Conservation (phyloP, 2,888 invertebrate genomes). For the Heliconius cydno region DNA sequence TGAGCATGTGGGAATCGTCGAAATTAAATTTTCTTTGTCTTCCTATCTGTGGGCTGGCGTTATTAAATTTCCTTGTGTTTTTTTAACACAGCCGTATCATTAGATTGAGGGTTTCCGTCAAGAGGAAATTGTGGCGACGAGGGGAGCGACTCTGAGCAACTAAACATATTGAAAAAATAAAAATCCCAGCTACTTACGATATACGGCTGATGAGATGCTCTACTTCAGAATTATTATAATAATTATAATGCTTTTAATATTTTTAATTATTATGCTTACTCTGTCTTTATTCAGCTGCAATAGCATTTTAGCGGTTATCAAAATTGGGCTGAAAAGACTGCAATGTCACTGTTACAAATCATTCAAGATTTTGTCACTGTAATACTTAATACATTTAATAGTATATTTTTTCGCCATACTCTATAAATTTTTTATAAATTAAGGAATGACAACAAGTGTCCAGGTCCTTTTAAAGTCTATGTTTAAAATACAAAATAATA, state of each 20-base stretch:
- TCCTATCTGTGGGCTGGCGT: slow-evolving; percentile 74
- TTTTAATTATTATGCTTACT: background rate
- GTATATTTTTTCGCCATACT: no score
- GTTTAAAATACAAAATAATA: no score
- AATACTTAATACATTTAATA: background rate
- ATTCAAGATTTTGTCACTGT: background rate
- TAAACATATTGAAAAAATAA: slow-evolving; percentile 84
- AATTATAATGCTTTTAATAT: background rate
- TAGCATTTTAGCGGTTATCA: background rate
- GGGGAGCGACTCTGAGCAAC: slow-evolving; percentile 77
- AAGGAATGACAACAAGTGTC: no score
- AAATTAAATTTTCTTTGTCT: slow-evolving; percentile 84
- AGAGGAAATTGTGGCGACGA: slow-evolving; percentile 82
- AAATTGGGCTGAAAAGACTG: background rate
- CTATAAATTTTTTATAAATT: no score
- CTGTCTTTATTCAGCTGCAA: background rate
- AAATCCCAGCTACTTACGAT: slow-evolving; percentile 78
- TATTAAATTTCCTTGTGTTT: slow-evolving; percentile 85
- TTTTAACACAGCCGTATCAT: slow-evolving; percentile 84
- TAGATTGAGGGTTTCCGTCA: slow-evolving; percentile 84
- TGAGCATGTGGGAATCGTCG: slow-evolving; percentile 82
- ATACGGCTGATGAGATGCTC: slow-evolving; percentile 60
- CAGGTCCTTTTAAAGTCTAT: no score
- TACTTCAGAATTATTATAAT: slow-evolving; percentile 44
- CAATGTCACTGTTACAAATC: background rate